A percentile compares a stretch with the other conserved stretches of the same genome.
Conservation (phyloP, 2,888 invertebrate genomes). For the Rhaphigaster nebulosa region DNA sequence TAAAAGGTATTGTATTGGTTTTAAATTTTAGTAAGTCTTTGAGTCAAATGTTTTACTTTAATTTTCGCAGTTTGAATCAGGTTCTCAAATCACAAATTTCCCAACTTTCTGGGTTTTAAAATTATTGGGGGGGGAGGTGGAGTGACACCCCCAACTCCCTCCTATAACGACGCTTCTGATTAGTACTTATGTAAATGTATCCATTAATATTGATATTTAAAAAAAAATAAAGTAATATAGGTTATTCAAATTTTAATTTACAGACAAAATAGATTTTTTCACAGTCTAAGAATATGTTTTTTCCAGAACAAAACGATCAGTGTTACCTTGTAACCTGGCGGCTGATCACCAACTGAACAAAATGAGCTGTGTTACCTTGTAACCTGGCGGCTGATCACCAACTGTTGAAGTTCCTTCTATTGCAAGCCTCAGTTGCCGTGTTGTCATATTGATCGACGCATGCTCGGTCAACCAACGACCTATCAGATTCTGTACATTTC, state of each 20-base stretch:
- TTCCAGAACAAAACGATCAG: not conserved
- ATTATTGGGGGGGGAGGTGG: too few species aligned
- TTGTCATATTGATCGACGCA: slow-evolving; percentile 30
- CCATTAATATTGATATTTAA: not conserved
- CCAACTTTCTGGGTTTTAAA: too few species aligned
- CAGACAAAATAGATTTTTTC: not conserved
- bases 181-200: not conserved
- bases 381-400: slow-evolving; percentile 7
- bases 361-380: not conserved
- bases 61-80: too few species aligned
- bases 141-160: too few species aligned
- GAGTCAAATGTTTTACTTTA: too few species aligned
- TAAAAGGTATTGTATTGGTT: too few species aligned
- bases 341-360: not conserved
- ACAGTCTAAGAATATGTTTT: not conserved
- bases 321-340: slow-evolving; percentile 6
- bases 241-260: not conserved
- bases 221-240: not conserved
- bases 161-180: too few species aligned
- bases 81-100: too few species aligned
- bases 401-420: not conserved
- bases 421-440: not conserved
- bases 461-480: not conserved
- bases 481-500: not conserved
- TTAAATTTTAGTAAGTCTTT: too few species aligned